Base-by-base conservation (phyloP, 92 coral and sea anemone genomes). In the Porites lobata region DNA sequence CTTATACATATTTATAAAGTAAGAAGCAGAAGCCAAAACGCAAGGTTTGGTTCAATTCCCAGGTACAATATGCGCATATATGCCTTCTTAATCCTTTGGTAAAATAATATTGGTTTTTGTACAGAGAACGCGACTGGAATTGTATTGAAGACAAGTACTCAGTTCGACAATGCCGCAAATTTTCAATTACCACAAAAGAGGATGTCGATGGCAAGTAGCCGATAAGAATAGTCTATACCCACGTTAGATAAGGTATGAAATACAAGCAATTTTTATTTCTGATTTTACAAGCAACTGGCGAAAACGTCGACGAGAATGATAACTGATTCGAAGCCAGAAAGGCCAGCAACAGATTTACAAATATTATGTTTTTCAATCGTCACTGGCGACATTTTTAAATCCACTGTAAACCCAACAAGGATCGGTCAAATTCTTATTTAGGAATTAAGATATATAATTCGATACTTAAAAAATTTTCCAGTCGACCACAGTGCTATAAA, bases 51-150 rank as follows among this genome's bases (percentile, higher is more conserved):
- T 58, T 11, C 14, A 17, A 12, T 84, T 84, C 87, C 81, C 87
- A 84, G 20, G 73, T 18, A 22, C 87, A 84, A 84, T 84, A 84
- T 38, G 47, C 47, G 47, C 47, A 38, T 73, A 70, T 50, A 43
- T 21, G 26, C 61, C 50, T 62, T 4, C 14, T 75, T 43, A 10
- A 3, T 47, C 63, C 12, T 13, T 69, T 73, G 51, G 87, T 17
- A 50, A 73, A 38, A 38, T 38, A 38, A 73, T 61, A 84, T 84
- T 84, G 87, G 87, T 73, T 84, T 84, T 84, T 84, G 80, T 29
- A 78, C 68, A 24, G 9, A 56, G 38, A 56, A 57, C 17, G 20
- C 10, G 65, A 58, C 69, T 43, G 50, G 63, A 84, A 74, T 82
- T 21, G 8, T 26, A 54, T 76, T 72, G 52, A 59, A 24, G 61